Evolutionary conservation across 2,797 vertebrate genomes (phyloP).

Genomic region (Melanotaenia trifasciata): DNA sequence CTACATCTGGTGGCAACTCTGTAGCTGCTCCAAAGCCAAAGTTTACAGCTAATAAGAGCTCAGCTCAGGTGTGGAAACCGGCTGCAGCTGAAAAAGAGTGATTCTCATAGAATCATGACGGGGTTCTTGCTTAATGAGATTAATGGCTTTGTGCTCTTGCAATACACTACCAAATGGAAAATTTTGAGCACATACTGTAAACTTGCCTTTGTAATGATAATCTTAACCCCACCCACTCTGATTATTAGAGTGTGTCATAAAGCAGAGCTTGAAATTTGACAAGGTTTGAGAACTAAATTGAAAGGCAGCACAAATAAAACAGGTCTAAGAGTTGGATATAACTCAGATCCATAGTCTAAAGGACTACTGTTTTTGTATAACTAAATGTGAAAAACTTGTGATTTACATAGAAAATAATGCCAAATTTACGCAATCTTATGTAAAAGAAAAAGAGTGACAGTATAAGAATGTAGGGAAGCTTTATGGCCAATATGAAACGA

Average conservation of each 20-base stretch:
- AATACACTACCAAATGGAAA: conserved; percentile 29
- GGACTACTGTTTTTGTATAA: conserved; percentile 1
- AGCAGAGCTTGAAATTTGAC: conserved; percentile 26
- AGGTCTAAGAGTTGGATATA: conserved; percentile 18
- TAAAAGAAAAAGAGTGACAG: conserved; percentile 8
- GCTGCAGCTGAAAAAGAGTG: conserved; percentile 86
- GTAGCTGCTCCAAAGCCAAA: conserved; percentile 92
- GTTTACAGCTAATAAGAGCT: conserved; percentile 95
- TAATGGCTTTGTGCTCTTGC: conserved; percentile 31
- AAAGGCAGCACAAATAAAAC: conserved; percentile 14
- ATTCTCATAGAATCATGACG: conserved; percentile 70
- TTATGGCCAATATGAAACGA: conserved; percentile 23
- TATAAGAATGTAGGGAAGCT: conserved; percentile 56
- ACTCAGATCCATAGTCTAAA: conserved; percentile 32
- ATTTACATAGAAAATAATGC: conserved; percentile 18
- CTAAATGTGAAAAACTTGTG: background rate
- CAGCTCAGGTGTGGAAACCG: conserved; percentile 98
- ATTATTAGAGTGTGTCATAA: conserved; percentile 11
- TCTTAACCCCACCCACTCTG: conserved; percentile 11
- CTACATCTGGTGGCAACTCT: conserved; percentile 68
- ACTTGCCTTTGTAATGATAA: conserved; percentile 17
- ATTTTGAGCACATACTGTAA: conserved; percentile 26
- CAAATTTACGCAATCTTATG: conserved; percentile 4
- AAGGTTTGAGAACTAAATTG: conserved; percentile 19
- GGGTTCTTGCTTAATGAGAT: conserved; percentile 67